Conservation (phyloP, 2,888 invertebrate species). For the Sisyra terminalis region DNA sequence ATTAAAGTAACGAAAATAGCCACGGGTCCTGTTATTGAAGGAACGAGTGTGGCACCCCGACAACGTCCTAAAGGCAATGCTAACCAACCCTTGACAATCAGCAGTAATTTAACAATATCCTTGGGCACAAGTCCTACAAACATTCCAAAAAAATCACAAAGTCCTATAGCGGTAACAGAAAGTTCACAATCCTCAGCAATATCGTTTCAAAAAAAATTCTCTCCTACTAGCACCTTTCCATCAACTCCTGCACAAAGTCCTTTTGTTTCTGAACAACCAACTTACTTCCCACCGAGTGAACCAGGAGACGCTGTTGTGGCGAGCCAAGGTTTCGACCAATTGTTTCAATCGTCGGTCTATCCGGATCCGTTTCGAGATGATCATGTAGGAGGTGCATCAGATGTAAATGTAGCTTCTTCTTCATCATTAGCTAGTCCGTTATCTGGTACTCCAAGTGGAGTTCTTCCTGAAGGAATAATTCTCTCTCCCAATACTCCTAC, state of each 20-base stretch:
- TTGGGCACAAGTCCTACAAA: conserved; percentile 35
- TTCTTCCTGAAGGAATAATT: conserved; percentile 2
- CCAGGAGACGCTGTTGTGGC: conserved; percentile 10
- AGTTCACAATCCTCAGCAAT: conserved; percentile 3
- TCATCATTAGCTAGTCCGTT: conserved; percentile 17
- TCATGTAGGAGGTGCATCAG: conserved; percentile 19
- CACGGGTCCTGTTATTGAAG: conserved; percentile 36
- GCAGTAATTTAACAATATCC: conserved; percentile 30
- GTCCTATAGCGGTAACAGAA: conserved; percentile 18
- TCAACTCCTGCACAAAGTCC: conserved; percentile 15
- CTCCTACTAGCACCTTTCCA: conserved; percentile 23
- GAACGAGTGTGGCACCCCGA: conserved; percentile 68
- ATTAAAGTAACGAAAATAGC: conserved; percentile 28
- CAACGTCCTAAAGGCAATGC: conserved; percentile 60
- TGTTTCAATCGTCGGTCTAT: conserved; percentile 48
- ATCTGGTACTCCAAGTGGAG: conserved; percentile 9
- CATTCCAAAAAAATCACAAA: conserved; percentile 23
- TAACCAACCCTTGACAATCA: conserved; percentile 24
- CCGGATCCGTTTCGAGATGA: conserved; percentile 56
- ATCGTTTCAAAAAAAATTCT: conserved; percentile 23
- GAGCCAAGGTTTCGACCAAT: conserved; percentile 34
- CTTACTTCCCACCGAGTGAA: conserved; percentile 9
- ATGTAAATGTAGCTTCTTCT: conserved; percentile 17
- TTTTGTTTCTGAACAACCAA: conserved; percentile 10
- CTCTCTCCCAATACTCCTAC: conserved; percentile 13